A percentile compares a stretch with the other conserved stretches of the same genome.
Conservation (phyloP, 2,113 vertebrate genomes). For the Nibea coibor region DNA sequence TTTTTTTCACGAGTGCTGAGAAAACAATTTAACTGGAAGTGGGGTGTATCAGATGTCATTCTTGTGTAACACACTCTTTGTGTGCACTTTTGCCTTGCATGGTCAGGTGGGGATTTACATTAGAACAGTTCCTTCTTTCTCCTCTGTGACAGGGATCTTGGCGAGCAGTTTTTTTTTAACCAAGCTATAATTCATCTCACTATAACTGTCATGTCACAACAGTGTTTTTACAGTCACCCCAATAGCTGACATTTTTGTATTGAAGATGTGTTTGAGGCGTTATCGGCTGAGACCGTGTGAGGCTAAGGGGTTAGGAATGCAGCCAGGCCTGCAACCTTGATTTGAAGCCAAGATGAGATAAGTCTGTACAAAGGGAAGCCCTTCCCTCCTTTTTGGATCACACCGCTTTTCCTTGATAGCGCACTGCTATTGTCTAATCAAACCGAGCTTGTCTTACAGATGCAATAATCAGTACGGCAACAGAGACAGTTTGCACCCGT, state of each 20-base stretch:
- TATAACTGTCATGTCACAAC: neutral
- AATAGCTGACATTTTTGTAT: slow-evolving; percentile 2
- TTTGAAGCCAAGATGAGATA: slow-evolving; percentile 54
- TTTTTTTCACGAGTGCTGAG: neutral
- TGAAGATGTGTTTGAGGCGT: slow-evolving; percentile 11
- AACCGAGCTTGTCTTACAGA: slow-evolving; percentile 9
- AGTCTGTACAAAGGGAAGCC: slow-evolving; percentile 69
- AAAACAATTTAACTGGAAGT: neutral
- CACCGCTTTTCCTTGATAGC: slow-evolving; percentile 32
- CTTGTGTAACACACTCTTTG: neutral
- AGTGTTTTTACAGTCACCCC: neutral
- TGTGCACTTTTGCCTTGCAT: neutral
- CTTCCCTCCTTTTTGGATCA: slow-evolving; percentile 42
- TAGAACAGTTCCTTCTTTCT: neutral
- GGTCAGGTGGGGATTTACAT: neutral
- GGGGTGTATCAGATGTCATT: neutral
- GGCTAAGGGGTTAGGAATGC: slow-evolving; percentile 18
- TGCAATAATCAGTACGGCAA: slow-evolving; percentile 2
- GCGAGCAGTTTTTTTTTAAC: neutral
- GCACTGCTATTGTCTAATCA: slow-evolving; percentile 27
- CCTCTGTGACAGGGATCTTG: slow-evolving; percentile 19
- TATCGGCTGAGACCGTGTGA: slow-evolving; percentile 8
- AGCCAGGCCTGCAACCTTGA: slow-evolving; percentile 54
- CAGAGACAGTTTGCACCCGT: neutral
- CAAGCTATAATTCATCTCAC: slow-evolving; percentile 8